These are phyloP conservation scores for Lethrus apterus DNA, from an alignment of 1,140 invertebrate genomes.

Conservation along the genomic window DNA sequence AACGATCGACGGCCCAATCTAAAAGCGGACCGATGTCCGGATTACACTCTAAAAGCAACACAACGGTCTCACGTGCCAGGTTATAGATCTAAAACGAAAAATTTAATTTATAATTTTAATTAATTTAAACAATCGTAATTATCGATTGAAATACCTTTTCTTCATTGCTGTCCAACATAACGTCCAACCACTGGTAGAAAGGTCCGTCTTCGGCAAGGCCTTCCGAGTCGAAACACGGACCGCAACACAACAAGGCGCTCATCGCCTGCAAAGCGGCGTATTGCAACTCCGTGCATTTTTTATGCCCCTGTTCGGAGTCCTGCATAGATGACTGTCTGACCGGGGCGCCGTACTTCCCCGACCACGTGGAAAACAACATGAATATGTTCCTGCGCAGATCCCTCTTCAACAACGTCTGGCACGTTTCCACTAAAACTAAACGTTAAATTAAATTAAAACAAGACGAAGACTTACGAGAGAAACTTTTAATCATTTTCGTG, in stretches of 20 bases:
- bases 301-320: conserved; percentile 28
- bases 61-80: conserved; percentile 87
- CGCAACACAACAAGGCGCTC: conserved; percentile 90
- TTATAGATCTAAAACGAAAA: conserved; percentile 65
- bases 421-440: conserved; percentile 69
- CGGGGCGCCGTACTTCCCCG: conserved; percentile 64
- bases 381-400: conserved; percentile 84
- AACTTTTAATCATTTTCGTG: conserved; percentile 86
- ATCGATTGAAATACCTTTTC: conserved; percentile 59
- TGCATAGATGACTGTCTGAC: conserved; percentile 13
- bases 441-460: conserved; percentile 10
- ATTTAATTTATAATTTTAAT: not conserved
- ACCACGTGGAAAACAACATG: conserved; percentile 88
- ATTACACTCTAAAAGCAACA: conserved; percentile 91
- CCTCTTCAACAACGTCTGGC: conserved; percentile 75
- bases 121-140: not conserved
- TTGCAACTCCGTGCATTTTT: conserved; percentile 57
- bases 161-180: conserved; percentile 79
- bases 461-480: conserved; percentile 61
- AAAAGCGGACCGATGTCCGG: conserved; percentile 86
- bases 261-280: conserved; percentile 77
- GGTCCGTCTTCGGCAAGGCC: conserved; percentile 83
- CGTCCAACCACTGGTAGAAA: conserved; percentile 89
- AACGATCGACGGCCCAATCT: conserved; percentile 96
- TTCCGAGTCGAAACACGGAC: conserved; percentile 82